Percentiles rank a stretch among this genome's conserved stretches.
Conservation (phyloP, 2,113 vertebrate species). For the Pelecanoides urinatrix region DNA sequence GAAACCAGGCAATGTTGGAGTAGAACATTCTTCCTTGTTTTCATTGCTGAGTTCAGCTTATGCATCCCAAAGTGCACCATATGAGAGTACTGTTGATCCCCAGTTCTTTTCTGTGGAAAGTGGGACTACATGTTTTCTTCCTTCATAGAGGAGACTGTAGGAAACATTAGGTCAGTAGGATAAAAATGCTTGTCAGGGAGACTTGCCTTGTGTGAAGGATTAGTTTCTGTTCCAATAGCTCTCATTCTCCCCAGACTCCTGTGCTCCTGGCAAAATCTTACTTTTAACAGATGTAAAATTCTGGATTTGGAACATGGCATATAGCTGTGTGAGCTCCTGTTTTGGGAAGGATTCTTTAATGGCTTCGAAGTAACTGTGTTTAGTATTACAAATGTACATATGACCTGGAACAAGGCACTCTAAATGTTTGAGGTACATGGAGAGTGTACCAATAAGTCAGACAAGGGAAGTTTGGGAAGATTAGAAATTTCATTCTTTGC, state of each 20-base stretch:
- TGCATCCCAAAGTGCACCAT: neutral
- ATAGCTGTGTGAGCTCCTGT: neutral
- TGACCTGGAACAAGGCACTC: neutral
- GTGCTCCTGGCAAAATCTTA: neutral
- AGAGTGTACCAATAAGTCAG: neutral
- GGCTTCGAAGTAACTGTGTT: neutral
- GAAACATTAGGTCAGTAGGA: neutral
- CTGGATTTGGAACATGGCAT: neutral
- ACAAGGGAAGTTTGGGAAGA: neutral
- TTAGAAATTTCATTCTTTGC: neutral
- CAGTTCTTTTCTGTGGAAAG: neutral
- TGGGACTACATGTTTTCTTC: neutral
- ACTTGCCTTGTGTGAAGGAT: neutral
- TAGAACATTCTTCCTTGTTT: neutral
- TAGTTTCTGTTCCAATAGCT: neutral
- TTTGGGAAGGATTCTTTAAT: neutral
- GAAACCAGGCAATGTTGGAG: neutral
- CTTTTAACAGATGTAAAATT: neutral
- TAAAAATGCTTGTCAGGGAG: neutral
- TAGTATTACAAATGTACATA: neutral
- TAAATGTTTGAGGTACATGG: neutral
- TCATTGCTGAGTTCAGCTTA: neutral
- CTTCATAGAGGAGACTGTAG: neutral
- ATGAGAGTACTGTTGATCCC: neutral
- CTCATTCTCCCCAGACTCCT: neutral